Percentiles rank a stretch among this genome's conserved stretches.
phyloP scores from a whole-genome alignment of 1,140 invertebrate genomes.

The Helicoverpa armigera region DNA sequence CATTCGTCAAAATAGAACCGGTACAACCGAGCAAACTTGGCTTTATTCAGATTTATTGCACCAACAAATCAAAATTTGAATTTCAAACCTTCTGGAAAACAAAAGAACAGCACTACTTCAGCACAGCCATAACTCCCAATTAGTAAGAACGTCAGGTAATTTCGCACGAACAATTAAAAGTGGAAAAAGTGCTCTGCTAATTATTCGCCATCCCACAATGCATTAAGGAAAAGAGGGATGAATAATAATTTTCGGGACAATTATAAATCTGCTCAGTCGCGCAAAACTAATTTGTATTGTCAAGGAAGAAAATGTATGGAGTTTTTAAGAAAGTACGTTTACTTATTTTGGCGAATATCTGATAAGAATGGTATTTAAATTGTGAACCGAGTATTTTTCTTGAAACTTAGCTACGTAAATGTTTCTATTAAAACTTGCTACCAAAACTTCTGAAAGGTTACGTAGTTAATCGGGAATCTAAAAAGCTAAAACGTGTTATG shows the following conservation, averaged over 20 bases:
- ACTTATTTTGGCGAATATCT: conserved; percentile 1
- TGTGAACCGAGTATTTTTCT: too few species aligned
- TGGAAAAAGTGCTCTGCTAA: conserved; percentile 50
- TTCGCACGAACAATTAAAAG: conserved; percentile 56
- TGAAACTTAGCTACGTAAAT: neutral
- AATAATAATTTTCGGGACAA: conserved; percentile 57
- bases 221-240: conserved; percentile 55
- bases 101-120: neutral
- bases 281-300: conserved; percentile 55
- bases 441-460: too few species aligned
- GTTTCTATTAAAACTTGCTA: too few species aligned
- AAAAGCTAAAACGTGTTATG: too few species aligned
- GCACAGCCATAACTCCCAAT: conserved; percentile 45
- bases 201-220: conserved; percentile 55
- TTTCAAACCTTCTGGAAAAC: neutral
- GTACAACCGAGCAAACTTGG: too few species aligned
- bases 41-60: neutral
- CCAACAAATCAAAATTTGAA: neutral
- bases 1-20: too few species aligned
- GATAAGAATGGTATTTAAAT: neutral
- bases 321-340: conserved; percentile 27
- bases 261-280: conserved; percentile 56
- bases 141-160: conserved; percentile 54
- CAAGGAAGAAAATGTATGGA: conserved; percentile 46
- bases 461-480: too few species aligned